Conservation (phyloP, 2,797 vertebrate species). For the Gambusia yucatana region DNA sequence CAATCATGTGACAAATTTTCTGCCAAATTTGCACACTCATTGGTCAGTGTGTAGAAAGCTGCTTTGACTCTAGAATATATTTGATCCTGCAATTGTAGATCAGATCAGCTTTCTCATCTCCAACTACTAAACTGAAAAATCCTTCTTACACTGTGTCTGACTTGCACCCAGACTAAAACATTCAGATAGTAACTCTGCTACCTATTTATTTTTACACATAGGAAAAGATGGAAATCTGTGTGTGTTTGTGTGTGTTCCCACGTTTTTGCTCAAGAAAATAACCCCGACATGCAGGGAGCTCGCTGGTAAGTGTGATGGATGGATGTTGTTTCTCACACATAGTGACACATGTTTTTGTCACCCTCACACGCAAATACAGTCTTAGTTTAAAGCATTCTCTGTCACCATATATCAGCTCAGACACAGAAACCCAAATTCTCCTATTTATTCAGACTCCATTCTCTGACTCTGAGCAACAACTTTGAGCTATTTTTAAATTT, state of each 20-base stretch:
- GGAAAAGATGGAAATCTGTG: slow-evolving; percentile 1
- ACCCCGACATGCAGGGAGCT: slow-evolving; percentile 37
- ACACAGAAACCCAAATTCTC: background rate
- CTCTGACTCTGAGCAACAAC: slow-evolving; percentile 1
- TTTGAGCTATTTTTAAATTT: background rate
- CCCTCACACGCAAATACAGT: slow-evolving; percentile 3
- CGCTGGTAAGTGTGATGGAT: slow-evolving; percentile 58
- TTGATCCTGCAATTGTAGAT: background rate
- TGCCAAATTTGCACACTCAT: background rate
- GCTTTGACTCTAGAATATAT: background rate
- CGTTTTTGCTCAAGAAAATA: slow-evolving; percentile 26
- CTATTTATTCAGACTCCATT: slow-evolving; percentile 20
- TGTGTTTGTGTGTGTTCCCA: slow-evolving; percentile 3
- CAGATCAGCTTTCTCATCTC: background rate
- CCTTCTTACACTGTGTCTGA: background rate
- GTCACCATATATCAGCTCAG: slow-evolving; percentile 5
- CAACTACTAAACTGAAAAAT: background rate
- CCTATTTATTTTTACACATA: background rate
- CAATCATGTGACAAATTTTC: background rate
- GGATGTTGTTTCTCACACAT: slow-evolving; percentile 50
- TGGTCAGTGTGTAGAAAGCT: background rate
- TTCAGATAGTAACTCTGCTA: slow-evolving; percentile 1
- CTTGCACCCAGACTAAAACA: slow-evolving; percentile 1
- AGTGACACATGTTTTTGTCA: slow-evolving; percentile 27
- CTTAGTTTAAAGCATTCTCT: slow-evolving; percentile 15